These are phyloP conservation scores for Epizoanthus ramosus DNA, from an alignment of 92 coral and sea anemone genomes.

Conservation along the genomic window DNA sequence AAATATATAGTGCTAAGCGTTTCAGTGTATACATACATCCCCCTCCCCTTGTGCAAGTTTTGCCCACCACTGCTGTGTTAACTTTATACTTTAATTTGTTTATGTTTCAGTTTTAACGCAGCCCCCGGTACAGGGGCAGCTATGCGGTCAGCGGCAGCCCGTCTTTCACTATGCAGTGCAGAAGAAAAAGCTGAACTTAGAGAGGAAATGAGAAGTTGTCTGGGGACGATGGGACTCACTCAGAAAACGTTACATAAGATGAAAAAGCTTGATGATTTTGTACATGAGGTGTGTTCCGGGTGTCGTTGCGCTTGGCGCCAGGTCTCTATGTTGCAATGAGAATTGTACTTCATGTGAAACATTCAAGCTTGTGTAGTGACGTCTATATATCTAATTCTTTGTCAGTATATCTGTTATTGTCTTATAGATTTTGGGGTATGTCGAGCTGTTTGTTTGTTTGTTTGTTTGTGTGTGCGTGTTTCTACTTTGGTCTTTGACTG, in stretches of 20 bases:
- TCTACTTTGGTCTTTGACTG: too few species aligned
- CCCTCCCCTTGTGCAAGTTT: not conserved
- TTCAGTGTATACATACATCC: not conserved
- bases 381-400: too few species aligned
- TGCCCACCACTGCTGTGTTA: not conserved
- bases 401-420: too few species aligned
- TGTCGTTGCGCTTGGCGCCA: not conserved
- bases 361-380: too few species aligned
- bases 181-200: constrained; percentile 68
- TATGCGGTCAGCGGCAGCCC: constrained; percentile 92
- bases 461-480: too few species aligned
- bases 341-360: too few species aligned
- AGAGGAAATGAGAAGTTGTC: constrained; percentile 69
- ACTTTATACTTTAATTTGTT: too few species aligned
- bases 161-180: constrained; percentile 63
- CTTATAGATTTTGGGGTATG: too few species aligned
- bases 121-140: constrained; percentile 95
- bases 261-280: constrained; percentile 79
- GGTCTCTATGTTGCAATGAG: too few species aligned
- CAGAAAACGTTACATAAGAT: constrained; percentile 80
- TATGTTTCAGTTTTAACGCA: constrained; percentile 73
- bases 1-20: not conserved
- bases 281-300: constrained; percentile 63
- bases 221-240: constrained; percentile 82
- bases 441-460: too few species aligned